A percentile compares a stretch with the other conserved stretches of the same genome.
Evolutionary conservation across 2,797 vertebrate genomes (phyloP).

Genomic region (Tragopan temminckii): DNA sequence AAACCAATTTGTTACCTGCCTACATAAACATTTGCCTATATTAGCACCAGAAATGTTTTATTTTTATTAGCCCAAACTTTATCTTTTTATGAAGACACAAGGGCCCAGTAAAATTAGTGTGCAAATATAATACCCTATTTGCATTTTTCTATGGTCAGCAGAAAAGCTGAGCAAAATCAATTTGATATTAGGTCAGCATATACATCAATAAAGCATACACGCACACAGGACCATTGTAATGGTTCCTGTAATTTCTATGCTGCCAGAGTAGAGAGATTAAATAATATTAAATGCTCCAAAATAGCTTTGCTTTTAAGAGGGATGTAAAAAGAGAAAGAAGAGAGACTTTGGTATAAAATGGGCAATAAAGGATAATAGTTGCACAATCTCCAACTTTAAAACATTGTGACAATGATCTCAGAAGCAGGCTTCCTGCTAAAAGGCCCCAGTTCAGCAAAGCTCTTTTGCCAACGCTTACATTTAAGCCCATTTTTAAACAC

Average conservation of each 20-base stretch:
- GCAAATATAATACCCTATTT: conserved; percentile 91
- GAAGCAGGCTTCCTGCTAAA: conserved; percentile 25
- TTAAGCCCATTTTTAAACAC: not conserved
- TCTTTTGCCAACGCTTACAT: not conserved
- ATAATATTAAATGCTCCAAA: conserved; percentile 71
- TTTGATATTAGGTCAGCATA: conserved; percentile 92
- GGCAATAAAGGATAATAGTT: conserved; percentile 55
- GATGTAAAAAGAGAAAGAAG: conserved; percentile 64
- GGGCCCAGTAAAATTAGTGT: conserved; percentile 89
- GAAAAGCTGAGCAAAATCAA: conserved; percentile 87
- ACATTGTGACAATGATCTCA: conserved; percentile 18
- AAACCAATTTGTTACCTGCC: conserved; percentile 87
- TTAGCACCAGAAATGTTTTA: conserved; percentile 85
- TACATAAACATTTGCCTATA: conserved; percentile 85
- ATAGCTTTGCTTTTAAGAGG: conserved; percentile 56
- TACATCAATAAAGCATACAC: conserved; percentile 87
- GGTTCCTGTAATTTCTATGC: conserved; percentile 73
- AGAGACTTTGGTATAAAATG: conserved; percentile 57
- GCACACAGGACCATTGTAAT: conserved; percentile 82
- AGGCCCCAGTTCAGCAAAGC: not conserved
- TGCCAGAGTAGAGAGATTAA: conserved; percentile 64
- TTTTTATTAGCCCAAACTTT: conserved; percentile 89
- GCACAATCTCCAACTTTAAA: conserved; percentile 43
- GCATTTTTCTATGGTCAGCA: conserved; percentile 93
- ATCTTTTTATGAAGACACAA: conserved; percentile 83